Conservation (phyloP, 1,140 invertebrate genomes). For the Whitmania pigra region DNA sequence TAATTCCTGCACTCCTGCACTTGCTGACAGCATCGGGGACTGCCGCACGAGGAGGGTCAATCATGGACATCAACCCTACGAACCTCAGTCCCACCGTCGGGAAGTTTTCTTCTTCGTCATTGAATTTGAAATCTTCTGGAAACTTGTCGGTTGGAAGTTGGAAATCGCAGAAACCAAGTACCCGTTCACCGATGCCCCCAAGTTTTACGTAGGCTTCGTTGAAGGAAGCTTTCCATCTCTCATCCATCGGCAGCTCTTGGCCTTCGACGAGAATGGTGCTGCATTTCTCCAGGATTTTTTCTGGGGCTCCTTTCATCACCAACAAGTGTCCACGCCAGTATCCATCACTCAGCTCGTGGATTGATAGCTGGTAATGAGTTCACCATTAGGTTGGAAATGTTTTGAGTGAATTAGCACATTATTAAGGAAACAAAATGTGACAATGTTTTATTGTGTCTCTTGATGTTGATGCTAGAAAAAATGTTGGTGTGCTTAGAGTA, state of each 20-base stretch:
- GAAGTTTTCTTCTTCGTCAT: slow-evolving; percentile 78
- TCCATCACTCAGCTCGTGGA: slow-evolving; percentile 77
- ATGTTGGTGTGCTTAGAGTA: too few relatives aligned
- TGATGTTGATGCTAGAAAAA: too few relatives aligned
- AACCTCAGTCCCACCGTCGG: slow-evolving; percentile 86
- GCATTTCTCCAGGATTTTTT: slow-evolving; percentile 90
- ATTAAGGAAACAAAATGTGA: too few relatives aligned
- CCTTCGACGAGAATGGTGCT: slow-evolving; percentile 89
- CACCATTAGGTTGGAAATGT: background rate
- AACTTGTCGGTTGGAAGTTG: slow-evolving; percentile 79
- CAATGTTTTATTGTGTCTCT: too few relatives aligned
- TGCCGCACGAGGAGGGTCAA: slow-evolving; percentile 62
- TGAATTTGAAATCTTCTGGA: slow-evolving; percentile 73
- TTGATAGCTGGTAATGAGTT: slow-evolving; percentile 42
- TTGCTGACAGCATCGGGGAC: slow-evolving; percentile 92
- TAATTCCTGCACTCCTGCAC: slow-evolving; percentile 94
- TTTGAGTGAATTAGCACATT: too few relatives aligned
- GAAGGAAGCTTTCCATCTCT: slow-evolving; percentile 20
- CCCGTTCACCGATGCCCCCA: slow-evolving; percentile 49
- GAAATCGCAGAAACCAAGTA: slow-evolving; percentile 68
- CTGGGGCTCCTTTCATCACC: slow-evolving; percentile 99
- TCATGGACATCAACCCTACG: slow-evolving; percentile 98
- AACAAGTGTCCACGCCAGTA: slow-evolving; percentile 79
- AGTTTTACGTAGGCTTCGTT: slow-evolving; percentile 78
- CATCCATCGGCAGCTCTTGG: slow-evolving; percentile 52